These are phyloP conservation scores for Thecocarcelia acutangulata DNA, from an alignment of 2,888 invertebrate species.

Conservation along the genomic window DNA sequence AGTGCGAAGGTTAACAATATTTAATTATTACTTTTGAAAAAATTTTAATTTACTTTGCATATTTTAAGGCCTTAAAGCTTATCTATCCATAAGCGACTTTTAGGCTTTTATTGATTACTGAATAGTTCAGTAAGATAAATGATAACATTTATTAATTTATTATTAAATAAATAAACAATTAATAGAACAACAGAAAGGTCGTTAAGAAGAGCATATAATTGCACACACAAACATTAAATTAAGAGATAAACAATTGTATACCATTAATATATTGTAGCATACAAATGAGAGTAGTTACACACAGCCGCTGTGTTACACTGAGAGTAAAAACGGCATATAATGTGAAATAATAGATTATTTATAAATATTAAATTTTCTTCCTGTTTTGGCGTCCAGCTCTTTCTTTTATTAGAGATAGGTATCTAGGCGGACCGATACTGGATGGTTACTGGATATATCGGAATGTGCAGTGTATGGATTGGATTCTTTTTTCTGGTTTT, in stretches of 20 bases:
- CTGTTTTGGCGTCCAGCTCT: too few species aligned
- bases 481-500: too few species aligned
- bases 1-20: too few species aligned
- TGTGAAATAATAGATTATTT: not conserved
- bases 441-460: too few species aligned
- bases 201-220: slow-evolving; percentile 29
- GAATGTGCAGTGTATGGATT: too few species aligned
- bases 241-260: slow-evolving; percentile 35
- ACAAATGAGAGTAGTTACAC: not conserved
- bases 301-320: slow-evolving; percentile 12
- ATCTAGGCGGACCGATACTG: too few species aligned
- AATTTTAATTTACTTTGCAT: not conserved
- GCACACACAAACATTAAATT: slow-evolving; percentile 31
- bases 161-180: slow-evolving; percentile 51
- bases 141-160: slow-evolving; percentile 45
- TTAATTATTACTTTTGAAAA: too few species aligned
- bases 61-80: slow-evolving; percentile 9
- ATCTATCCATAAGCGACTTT: slow-evolving; percentile 9
- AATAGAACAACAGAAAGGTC: slow-evolving; percentile 33
- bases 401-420: too few species aligned
- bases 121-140: slow-evolving; percentile 15
- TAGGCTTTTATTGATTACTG: not conserved
- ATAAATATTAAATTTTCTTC: too few species aligned
- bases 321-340: not conserved
- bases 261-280: slow-evolving; percentile 7